These are phyloP conservation scores for Agrotis clavis DNA, from an alignment of 2,888 invertebrate genomes.

Conservation along the genomic window DNA sequence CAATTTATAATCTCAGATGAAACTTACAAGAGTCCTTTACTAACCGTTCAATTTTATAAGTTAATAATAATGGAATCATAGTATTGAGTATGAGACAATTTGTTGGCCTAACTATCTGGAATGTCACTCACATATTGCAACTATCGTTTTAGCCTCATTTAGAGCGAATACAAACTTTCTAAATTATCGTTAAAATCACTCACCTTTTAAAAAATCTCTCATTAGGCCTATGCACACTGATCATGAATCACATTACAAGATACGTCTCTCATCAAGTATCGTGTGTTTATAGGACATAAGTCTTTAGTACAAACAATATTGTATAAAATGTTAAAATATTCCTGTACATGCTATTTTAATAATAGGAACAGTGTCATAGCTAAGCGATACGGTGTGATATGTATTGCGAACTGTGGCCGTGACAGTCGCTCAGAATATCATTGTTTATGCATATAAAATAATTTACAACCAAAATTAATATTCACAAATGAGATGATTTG, in stretches of 20 bases:
- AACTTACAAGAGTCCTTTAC: not conserved
- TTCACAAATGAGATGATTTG: constrained; percentile 10
- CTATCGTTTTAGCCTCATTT: constrained; percentile 3
- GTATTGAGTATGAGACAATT: constrained; percentile 21
- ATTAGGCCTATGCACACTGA: constrained; percentile 29
- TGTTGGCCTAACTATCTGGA: constrained; percentile 35
- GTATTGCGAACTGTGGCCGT: constrained; percentile 3
- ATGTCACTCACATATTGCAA: constrained; percentile 11
- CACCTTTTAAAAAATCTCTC: not conserved
- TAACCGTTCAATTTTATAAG: not conserved
- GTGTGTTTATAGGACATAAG: constrained; percentile 9
- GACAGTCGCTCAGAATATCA: not conserved
- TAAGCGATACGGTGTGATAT: constrained; percentile 32
- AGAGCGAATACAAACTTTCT: not conserved
- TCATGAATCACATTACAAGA: constrained; percentile 8
- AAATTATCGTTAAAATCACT: not conserved
- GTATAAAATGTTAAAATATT: constrained; percentile 11
- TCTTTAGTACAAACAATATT: constrained; percentile 10
- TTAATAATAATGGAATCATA: constrained; percentile 6
- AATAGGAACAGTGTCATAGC: constrained; percentile 24
- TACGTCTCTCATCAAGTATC: constrained; percentile 15
- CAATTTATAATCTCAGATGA: not conserved
- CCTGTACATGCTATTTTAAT: constrained; percentile 20
- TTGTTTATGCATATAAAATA: not conserved
- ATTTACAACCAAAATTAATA: constrained; percentile 1